Base-by-base conservation (phyloP, 2,888 invertebrate genomes). In the Proisotoma minuta region DNA sequence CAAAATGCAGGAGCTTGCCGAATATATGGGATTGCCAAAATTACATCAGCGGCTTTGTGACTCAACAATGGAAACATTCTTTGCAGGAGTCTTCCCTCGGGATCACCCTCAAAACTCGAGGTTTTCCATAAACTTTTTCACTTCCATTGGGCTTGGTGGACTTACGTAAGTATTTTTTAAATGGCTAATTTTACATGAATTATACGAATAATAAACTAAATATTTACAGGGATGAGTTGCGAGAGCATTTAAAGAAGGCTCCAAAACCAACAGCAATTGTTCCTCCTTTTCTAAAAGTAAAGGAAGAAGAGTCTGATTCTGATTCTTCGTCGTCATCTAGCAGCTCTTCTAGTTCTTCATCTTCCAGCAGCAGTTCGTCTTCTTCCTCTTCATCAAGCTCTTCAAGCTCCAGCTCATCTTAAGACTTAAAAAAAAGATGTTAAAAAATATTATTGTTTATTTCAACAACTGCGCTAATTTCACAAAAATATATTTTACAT, bases 51-150 rank as follows among this genome's bases (percentile, higher is more conserved):
- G 97, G 56, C 83, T 98, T 0, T 91, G 91, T 76, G 96, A 99
- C 79, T 85, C 90, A 67, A 94, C 92, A 0, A 78, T 99, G 57
- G 86, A 89, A 76, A 84, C 84, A 57, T 89, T 89, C 24, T 95
- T 98, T 79, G 84, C 86, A 34, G 97, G 98, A 0, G 79, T 99
- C 3, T 93, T 99, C 78, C 98, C 99, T 0, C 83, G 92, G 60
- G 95, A 98, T 76, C 91, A 96, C 81, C 97, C 98, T 0, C 87
- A 91, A 76, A 94, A 98, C 77, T 96, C 97, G 0, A 82, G 98
- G 75, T 99, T 99, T 80, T 90, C 98, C 0, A 98, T 99, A 54
- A 97, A 97, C 77, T 97, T 96, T 80, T 97, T 97, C 78, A 96
- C 96, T 0, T 91, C 94, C 0, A 96, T 96, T 76, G 96, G 98